phyloP scores from a whole-genome alignment of 1,140 invertebrate species.

The Neodiprion fabricii region DNA sequence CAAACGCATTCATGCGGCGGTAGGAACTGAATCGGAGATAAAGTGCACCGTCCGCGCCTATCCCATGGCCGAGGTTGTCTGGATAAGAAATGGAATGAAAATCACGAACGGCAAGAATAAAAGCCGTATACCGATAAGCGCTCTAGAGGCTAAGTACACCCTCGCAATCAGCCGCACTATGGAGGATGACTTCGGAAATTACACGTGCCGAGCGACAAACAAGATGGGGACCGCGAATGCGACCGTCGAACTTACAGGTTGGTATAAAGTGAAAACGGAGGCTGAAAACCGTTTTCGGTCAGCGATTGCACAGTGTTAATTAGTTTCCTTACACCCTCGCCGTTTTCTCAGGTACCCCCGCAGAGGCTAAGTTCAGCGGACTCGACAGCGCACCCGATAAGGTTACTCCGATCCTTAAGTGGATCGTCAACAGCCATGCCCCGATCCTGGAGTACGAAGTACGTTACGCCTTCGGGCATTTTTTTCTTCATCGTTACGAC shows the following conservation, averaged over 20 bases:
- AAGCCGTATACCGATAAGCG: conserved; percentile 22
- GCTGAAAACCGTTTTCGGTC: background rate
- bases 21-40: conserved; percentile 56
- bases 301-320: background rate
- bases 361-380: conserved; percentile 37
- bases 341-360: conserved; percentile 43
- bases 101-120: conserved; percentile 28
- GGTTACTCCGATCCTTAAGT: conserved; percentile 54
- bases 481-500: too few species aligned
- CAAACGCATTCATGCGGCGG: conserved; percentile 56
- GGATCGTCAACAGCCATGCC: conserved; percentile 60
- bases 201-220: conserved; percentile 48
- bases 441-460: conserved; percentile 59
- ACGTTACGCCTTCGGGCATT: conserved; percentile 15
- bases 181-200: conserved; percentile 44
- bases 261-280: background rate
- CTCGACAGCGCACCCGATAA: conserved; percentile 41
- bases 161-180: conserved; percentile 43
- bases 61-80: conserved; percentile 52
- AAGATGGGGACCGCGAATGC: conserved; percentile 31
- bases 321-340: background rate
- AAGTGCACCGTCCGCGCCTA: conserved; percentile 62
- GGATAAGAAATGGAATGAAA: conserved; percentile 37
- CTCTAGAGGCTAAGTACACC: conserved; percentile 34
- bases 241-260: conserved; percentile 43